phyloP scores from a whole-genome alignment of 2,797 vertebrate genomes.

The Babyrousa celebensis region DNA sequence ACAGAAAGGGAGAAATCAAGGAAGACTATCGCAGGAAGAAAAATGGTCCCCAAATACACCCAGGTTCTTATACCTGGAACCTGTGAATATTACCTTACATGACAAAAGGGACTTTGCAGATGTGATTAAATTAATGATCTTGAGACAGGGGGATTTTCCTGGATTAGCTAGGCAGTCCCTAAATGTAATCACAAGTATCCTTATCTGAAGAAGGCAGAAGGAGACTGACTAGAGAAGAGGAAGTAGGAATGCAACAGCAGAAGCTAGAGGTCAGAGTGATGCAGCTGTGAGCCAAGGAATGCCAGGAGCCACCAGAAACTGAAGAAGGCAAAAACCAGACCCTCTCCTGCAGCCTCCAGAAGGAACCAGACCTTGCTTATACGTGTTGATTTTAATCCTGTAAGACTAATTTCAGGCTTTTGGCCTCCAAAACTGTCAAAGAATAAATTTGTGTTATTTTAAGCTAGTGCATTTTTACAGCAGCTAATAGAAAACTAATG shows the following conservation, averaged over 20 bases:
- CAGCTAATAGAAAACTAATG: constrained; percentile 25
- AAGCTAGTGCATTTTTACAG: neutral
- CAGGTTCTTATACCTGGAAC: neutral
- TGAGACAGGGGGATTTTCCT: neutral
- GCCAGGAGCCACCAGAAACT: neutral
- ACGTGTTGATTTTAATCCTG: neutral
- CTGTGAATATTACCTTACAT: neutral
- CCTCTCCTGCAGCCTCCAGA: neutral
- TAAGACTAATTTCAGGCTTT: neutral
- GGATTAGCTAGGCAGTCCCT: neutral
- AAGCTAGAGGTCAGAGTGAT: neutral
- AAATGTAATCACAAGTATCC: neutral
- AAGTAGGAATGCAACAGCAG: neutral
- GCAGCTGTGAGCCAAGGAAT: neutral
- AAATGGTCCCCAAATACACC: neutral
- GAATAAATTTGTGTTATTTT: neutral
- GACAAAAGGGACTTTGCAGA: constrained; percentile 7
- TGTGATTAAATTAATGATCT: constrained; percentile 4
- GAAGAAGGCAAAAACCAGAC: neutral
- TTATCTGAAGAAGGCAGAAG: neutral
- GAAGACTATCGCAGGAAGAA: neutral
- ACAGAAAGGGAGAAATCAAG: constrained; percentile 18
- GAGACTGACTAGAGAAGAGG: neutral
- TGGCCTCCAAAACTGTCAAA: neutral
- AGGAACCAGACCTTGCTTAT: neutral